Evolutionary conservation across 2,888 invertebrate species (phyloP), one percentile per base, ranked within the genome.

Genomic region (Drosophila paracracens): DNA sequence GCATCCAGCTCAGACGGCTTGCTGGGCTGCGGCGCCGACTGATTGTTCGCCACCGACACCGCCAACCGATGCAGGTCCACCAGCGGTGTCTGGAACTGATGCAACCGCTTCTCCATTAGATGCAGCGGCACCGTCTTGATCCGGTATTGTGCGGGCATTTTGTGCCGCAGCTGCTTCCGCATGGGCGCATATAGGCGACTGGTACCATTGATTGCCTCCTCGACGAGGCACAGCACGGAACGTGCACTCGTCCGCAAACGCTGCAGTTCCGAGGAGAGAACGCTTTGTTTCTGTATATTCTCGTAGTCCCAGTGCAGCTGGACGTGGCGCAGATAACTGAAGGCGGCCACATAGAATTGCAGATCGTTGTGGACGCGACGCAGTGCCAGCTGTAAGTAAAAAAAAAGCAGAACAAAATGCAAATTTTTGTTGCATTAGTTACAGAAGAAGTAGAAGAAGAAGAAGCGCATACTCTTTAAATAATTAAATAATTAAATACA

Each of bases 261-360:
- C 3, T 67, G 31, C 29, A 92, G 65, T 40, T 92, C 91, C 0
- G 63, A 64, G 3, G 86, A 79, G 13, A 81, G 40, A 1, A 63
- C 57, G 48, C 84, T 83, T 48, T 85, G 75, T 21, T 78, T 71
- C 38, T 77, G 81, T 11, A 70, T 38, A 8, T 77, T 79, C 7
- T 75, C 63, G 25, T 77, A 69, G 53, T 91, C 91, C 69, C 79
- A 87, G 58, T 87, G 70, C 5, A 85, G 29, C 62, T 91, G 89
- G 40, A 86, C 84, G n/a, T 85, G 83, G 0, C 75, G 80, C 48
- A 92, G 63, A 58, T 91, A 91, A 33, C 86, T 83, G 43, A 92
- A 89, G 48, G 90, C 75, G 54, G 89, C 92, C n/a, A 91, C 91
- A 46, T 88, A 92, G 4, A 90, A 76, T 58, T 92, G 92, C 36